These are phyloP conservation scores for Rallus crepitans DNA, from an alignment of 2,797 vertebrate species.

Conservation along the genomic window DNA sequence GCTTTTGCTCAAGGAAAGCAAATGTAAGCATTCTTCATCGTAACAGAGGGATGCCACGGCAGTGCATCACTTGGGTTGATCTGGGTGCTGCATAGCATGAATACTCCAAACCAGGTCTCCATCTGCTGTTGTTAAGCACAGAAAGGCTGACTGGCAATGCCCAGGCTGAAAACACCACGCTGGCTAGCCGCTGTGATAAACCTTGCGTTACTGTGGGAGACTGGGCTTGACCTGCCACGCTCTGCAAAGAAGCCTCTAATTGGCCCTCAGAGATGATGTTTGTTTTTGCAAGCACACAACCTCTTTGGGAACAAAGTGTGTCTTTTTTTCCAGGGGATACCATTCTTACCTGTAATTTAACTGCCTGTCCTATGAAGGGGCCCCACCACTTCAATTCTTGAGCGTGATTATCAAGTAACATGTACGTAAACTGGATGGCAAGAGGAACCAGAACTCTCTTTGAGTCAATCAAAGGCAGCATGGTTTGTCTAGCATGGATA, in stretches of 20 bases:
- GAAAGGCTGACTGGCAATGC: not conserved
- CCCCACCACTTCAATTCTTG: not conserved
- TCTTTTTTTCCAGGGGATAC: not conserved
- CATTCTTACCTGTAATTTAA: not conserved
- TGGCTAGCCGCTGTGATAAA: not conserved
- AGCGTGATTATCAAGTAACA: not conserved
- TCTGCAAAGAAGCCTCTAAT: not conserved
- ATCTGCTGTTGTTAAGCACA: not conserved
- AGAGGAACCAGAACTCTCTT: not conserved
- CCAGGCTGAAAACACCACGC: not conserved
- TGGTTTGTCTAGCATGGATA: not conserved
- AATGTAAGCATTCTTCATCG: accelerated
- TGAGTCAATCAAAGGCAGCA: not conserved
- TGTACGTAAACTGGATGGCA: not conserved
- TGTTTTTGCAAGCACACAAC: accelerated
- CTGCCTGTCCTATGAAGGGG: not conserved
- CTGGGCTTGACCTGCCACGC: not conserved
- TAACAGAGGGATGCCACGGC: not conserved
- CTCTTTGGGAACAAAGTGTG: not conserved
- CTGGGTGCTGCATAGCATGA: not conserved
- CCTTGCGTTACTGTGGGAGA: accelerated
- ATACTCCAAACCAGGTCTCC: not conserved
- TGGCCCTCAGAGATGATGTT: not conserved
- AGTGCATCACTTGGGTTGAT: not conserved
- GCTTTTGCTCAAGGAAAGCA: not conserved